These are phyloP conservation scores for Megastigmus dorsalis DNA, from an alignment of 2,888 invertebrate species.

Conservation along the genomic window DNA sequence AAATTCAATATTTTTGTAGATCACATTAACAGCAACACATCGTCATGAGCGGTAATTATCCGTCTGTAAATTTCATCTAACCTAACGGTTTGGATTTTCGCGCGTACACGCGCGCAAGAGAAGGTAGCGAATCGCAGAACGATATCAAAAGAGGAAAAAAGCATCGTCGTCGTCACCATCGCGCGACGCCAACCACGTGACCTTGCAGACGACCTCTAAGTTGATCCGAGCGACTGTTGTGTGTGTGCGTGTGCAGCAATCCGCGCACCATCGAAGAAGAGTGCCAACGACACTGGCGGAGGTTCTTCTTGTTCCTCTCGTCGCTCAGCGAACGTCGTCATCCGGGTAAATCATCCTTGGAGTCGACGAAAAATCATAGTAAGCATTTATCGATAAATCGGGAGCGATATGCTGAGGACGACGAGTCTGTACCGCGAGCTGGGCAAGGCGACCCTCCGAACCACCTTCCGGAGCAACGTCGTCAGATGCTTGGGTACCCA, in stretches of 20 bases:
- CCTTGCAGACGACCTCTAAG: conserved; percentile 73
- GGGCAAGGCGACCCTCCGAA: conserved; percentile 75
- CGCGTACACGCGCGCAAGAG: too few species aligned
- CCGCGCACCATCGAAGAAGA: neutral
- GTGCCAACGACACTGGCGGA: neutral
- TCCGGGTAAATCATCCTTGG: too few species aligned
- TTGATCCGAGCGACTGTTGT: neutral
- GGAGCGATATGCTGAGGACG: conserved; percentile 81
- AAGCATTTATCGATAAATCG: neutral
- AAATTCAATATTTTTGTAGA: too few species aligned
- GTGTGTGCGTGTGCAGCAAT: neutral
- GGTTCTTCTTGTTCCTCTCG: neutral
- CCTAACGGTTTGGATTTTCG: too few species aligned
- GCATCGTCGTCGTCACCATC: conserved; percentile 22
- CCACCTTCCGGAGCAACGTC: conserved; percentile 76
- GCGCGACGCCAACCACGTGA: conserved; percentile 64
- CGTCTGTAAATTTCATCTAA: too few species aligned
- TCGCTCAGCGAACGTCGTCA: neutral
- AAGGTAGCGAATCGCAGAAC: neutral
- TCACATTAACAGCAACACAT: too few species aligned
- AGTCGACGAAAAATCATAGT: neutral
- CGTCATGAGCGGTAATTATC: too few species aligned
- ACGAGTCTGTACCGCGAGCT: conserved; percentile 80
- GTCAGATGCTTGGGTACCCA: conserved; percentile 79
- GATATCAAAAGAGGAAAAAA: neutral